Evolutionary conservation across 2,113 vertebrate species (phyloP).

Genomic region (Catagonus wagneri): DNA sequence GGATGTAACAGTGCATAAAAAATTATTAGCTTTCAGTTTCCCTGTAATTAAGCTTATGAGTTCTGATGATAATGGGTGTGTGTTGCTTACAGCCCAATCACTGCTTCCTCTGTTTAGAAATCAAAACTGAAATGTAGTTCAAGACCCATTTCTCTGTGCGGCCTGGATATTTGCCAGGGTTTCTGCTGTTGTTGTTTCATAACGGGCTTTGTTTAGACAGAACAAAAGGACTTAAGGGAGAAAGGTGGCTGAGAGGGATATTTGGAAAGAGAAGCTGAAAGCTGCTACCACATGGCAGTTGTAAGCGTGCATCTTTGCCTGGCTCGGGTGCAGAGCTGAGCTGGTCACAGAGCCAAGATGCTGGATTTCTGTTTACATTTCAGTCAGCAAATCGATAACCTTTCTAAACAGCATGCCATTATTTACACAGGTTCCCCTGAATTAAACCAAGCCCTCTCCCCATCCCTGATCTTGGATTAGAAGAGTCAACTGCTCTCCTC

Average conservation of each 20-base stretch:
- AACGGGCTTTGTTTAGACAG: constrained; percentile 30
- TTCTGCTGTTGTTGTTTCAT: background rate
- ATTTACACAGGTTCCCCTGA: background rate
- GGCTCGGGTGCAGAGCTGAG: rapidly evolving
- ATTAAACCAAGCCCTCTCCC: background rate
- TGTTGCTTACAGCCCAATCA: background rate
- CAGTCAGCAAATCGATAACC: background rate
- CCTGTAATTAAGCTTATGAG: constrained; percentile 71
- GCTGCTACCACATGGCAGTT: background rate
- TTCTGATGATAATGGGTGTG: constrained; percentile 13
- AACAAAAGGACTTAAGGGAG: background rate
- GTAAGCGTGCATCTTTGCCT: rapidly evolving
- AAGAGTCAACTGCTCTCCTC: background rate
- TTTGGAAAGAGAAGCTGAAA: background rate
- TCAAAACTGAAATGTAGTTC: constrained; percentile 33
- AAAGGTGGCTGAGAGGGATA: background rate
- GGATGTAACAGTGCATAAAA: constrained; percentile 46
- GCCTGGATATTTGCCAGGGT: background rate
- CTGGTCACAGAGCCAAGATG: background rate
- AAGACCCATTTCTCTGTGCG: background rate
- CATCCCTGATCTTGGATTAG: background rate
- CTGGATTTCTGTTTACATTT: background rate
- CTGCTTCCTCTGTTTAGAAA: constrained; percentile 43
- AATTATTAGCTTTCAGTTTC: constrained; percentile 70
- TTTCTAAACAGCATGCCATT: background rate